Evolutionary conservation across 2,797 vertebrate species (phyloP).

Genomic region (Clarias pachynema): DNA sequence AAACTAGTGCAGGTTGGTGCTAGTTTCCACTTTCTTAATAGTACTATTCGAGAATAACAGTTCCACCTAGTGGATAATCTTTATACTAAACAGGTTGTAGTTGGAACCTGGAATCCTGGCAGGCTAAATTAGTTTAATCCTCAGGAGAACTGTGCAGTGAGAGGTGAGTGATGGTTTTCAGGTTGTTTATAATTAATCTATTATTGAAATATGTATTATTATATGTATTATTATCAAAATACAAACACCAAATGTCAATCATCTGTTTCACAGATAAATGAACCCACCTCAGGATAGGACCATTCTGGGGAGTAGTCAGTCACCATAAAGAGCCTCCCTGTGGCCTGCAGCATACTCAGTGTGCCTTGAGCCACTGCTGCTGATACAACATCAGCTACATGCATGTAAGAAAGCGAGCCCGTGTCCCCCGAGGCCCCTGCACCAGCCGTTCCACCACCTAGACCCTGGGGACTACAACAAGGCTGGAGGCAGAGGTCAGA

Average conservation of each 20-base stretch:
- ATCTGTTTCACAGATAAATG: slow-evolving; percentile 4
- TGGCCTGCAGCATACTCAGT: slow-evolving; percentile 94
- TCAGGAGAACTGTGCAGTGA: not conserved
- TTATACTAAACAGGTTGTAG: not conserved
- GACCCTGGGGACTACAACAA: slow-evolving; percentile 93
- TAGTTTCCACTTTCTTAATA: not conserved
- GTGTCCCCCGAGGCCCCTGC: slow-evolving; percentile 83
- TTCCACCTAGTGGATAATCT: not conserved
- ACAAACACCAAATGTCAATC: not conserved
- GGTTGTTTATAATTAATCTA: not conserved
- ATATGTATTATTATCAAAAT: not conserved
- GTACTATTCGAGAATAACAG: not conserved
- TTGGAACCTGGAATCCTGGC: not conserved
- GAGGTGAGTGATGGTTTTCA: not conserved
- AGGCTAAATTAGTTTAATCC: too few species aligned
- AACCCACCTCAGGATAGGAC: slow-evolving; percentile 97
- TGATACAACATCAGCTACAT: slow-evolving; percentile 95
- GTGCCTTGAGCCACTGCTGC: slow-evolving; percentile 89
- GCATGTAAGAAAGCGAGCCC: slow-evolving; percentile 93
- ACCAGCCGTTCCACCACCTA: slow-evolving; percentile 68
- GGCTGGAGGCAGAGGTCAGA: slow-evolving; percentile 93
- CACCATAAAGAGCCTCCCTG: slow-evolving; percentile 96
- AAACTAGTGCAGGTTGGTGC: not conserved
- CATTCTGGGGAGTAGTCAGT: slow-evolving; percentile 99
- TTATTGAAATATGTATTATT: not conserved